Evolutionary conservation across 2,888 invertebrate genomes (phyloP).

Genomic region (Parasteatoda lunata): DNA sequence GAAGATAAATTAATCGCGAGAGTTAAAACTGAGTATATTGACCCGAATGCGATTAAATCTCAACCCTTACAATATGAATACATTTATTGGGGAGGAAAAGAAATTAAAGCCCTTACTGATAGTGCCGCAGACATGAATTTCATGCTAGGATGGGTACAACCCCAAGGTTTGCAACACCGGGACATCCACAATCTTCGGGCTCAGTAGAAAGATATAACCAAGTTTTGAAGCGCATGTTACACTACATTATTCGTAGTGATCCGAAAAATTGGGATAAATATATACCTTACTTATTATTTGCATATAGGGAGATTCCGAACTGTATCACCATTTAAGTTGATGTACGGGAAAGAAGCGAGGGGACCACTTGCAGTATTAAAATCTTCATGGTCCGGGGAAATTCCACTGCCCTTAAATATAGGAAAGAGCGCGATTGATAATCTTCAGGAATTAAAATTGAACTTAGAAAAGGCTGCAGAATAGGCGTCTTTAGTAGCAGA

Average conservation of each 20-base stretch:
- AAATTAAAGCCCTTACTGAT: no score
- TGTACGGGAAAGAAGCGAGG: slow-evolving; percentile 7
- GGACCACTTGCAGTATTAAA: neutral
- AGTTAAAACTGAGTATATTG: no score
- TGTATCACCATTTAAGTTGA: neutral
- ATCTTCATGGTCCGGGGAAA: no score
- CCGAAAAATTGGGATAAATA: slow-evolving; percentile 10
- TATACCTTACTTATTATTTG: neutral
- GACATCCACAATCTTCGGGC: neutral
- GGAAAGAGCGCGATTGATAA: no score
- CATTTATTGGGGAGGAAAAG: no score
- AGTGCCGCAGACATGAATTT: neutral
- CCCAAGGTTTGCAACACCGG: neutral
- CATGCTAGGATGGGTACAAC: neutral
- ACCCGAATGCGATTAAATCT: no score
- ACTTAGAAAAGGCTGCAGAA: no score
- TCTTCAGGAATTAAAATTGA: no score
- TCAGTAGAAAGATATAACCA: neutral
- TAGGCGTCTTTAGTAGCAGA: no score
- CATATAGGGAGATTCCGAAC: neutral
- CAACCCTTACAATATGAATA: no score
- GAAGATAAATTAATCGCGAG: no score
- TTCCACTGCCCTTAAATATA: no score
- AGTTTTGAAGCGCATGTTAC: neutral
- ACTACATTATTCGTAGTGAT: neutral